Evolutionary conservation across 2,113 vertebrate genomes (phyloP), one percentile per base, ranked within the genome.

Genomic region (Pterocles gutturalis): DNA sequence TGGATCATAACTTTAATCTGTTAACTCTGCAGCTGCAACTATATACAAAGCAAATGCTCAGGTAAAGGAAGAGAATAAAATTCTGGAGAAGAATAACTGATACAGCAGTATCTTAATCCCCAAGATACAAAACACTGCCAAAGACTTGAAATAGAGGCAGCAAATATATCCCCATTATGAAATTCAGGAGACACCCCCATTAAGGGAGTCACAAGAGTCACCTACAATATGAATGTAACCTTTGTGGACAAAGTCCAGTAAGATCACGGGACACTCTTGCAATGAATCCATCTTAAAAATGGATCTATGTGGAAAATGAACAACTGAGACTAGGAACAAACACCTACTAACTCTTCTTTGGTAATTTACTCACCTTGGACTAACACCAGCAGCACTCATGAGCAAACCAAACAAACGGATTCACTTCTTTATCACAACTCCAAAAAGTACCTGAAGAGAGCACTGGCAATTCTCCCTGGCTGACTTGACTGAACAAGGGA

Each of bases 311-410:
- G 41, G 16, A 65, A 75, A 88, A 85, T 10, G 6, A 90, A 78
- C 22, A 90, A 88, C 29, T 64, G 19, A 90, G 45, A 83, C 62
- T 41, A 83, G 36, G 28, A 92, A 92, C 53, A 93, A 76, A 83
- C 57, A 90, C 28, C 43, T 88, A 36, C 8, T 82, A 38, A 85
- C 22, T 95, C 53, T 62, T 96, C 92, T 97, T 96, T 93, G 88
- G 86, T 90, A 86, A 90, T 90, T 54, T 65, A 93, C 38, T 94
- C 71, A 88, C 54, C 31, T 80, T 26, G 16, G 46, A 69, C 71
- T 92, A 94, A 96, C 41, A 86, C 3, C 58, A 93, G 86, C 46
- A 93, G 66, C 60, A 80, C 62, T 54, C 66, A 86, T 70, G 31
- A 83, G 13, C n/a, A 31, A 92, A 96, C 57, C n/a, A 85, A 93